These are phyloP conservation scores for Mechanitis mazaeus DNA, from an alignment of 2,888 invertebrate species.

Conservation along the genomic window DNA sequence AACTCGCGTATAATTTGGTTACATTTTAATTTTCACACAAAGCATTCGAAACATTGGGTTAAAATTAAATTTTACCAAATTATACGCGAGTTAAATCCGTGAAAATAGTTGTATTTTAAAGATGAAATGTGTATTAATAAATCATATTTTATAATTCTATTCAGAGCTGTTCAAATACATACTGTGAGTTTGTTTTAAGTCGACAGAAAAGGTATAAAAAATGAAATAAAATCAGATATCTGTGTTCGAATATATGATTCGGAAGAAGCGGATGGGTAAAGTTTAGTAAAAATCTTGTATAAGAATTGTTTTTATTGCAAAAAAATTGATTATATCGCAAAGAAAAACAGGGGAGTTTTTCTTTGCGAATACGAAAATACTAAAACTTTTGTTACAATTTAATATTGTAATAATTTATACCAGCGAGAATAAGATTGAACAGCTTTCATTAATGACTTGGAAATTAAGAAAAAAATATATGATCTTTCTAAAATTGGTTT, in stretches of 20 bases:
- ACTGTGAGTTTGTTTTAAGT: background rate
- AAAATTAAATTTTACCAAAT: too few relatives aligned
- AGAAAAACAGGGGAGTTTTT: background rate
- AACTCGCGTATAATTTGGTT: too few relatives aligned
- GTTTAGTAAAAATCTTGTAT: slow-evolving; percentile 37
- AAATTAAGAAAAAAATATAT: background rate
- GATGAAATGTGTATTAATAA: background rate
- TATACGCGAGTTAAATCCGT: too few relatives aligned
- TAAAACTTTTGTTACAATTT: background rate
- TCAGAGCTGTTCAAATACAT: background rate
- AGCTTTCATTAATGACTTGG: too few relatives aligned
- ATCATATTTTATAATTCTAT: background rate
- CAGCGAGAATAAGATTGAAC: background rate
- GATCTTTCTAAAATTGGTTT: slow-evolving; percentile 5
- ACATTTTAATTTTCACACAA: too few relatives aligned
- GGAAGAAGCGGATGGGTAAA: slow-evolving; percentile 58
- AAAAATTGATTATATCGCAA: background rate
- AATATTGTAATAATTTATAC: background rate
- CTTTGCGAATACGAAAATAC: slow-evolving; percentile 9
- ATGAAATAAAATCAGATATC: slow-evolving; percentile 28
- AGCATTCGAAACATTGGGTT: too few relatives aligned
- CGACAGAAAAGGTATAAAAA: slow-evolving; percentile 11
- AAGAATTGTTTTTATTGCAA: background rate
- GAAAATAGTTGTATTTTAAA: background rate
- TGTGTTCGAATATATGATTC: slow-evolving; percentile 50